phyloP scores from a whole-genome alignment of 2,113 vertebrate genomes.

The Coregonus clupeaformis region DNA sequence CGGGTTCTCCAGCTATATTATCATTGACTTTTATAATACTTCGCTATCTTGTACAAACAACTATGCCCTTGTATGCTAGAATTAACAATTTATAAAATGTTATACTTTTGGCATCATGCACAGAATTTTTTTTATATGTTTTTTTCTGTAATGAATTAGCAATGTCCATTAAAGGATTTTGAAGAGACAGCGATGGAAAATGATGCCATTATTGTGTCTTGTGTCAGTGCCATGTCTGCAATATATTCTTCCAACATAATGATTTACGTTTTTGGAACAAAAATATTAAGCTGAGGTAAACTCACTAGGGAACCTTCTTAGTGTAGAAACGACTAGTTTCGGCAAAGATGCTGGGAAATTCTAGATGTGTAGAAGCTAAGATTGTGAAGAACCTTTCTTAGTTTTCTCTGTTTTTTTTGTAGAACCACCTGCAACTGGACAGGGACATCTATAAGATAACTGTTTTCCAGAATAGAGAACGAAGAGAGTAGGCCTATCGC shows the following conservation, averaged over 20 bases:
- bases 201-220: neutral
- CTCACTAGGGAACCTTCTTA: no score
- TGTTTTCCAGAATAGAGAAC: no score
- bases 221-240: neutral
- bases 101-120: conserved; percentile 49
- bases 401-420: no score
- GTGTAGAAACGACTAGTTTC: no score
- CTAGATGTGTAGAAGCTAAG: no score
- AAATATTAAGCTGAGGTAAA: no score
- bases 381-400: no score
- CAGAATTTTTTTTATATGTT: conserved; percentile 55
- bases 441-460: no score
- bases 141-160: conserved; percentile 63
- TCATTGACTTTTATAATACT: conserved; percentile 44
- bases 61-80: conserved; percentile 29
- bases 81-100: conserved; percentile 28
- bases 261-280: no score
- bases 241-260: neutral
- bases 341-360: no score
- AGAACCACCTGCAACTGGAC: no score
- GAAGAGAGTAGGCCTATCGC: no score
- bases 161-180: conserved; percentile 59
- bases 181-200: conserved; percentile 31
- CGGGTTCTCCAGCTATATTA: neutral
- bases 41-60: conserved; percentile 24